Evolutionary conservation across 2,888 invertebrate species (phyloP).

Genomic region (Pimpla rufipes): DNA sequence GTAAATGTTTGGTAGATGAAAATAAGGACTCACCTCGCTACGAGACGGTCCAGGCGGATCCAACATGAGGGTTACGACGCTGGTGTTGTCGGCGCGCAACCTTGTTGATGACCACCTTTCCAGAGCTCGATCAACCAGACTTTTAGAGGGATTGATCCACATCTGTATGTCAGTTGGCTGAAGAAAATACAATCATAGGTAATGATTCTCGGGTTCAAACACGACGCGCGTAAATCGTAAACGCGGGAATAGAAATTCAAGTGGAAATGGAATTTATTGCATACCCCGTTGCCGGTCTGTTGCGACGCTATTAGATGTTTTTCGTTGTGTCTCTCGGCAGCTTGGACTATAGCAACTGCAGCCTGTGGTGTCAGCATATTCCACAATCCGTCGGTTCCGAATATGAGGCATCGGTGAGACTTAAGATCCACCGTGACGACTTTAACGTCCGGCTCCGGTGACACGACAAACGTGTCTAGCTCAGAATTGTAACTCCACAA

Average conservation of each 20-base stretch:
- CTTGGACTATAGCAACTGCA: conserved; percentile 94
- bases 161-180: conserved; percentile 83
- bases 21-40: conserved; percentile 87
- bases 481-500: conserved; percentile 98
- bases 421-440: conserved; percentile 91
- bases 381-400: conserved; percentile 99
- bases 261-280: conserved; percentile 11
- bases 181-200: neutral
- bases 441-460: conserved; percentile 98
- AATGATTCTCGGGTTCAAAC: conserved; percentile 23
- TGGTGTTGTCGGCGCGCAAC: conserved; percentile 98
- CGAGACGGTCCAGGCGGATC: conserved; percentile 95
- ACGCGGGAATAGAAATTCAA: neutral
- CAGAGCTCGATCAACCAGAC: conserved; percentile 93
- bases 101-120: conserved; percentile 94
- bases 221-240: neutral
- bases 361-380: conserved; percentile 96
- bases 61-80: conserved; percentile 96
- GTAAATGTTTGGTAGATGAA: no score
- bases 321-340: conserved; percentile 93
- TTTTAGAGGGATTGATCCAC: conserved; percentile 97
- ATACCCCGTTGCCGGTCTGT: conserved; percentile 82
- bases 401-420: conserved; percentile 92
- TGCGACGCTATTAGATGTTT: conserved; percentile 85
- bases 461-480: conserved; percentile 97